Evolutionary conservation across 2,113 vertebrate species (phyloP), one percentile per base, ranked within the genome.

Genomic region (Hemichromis elongatus): DNA sequence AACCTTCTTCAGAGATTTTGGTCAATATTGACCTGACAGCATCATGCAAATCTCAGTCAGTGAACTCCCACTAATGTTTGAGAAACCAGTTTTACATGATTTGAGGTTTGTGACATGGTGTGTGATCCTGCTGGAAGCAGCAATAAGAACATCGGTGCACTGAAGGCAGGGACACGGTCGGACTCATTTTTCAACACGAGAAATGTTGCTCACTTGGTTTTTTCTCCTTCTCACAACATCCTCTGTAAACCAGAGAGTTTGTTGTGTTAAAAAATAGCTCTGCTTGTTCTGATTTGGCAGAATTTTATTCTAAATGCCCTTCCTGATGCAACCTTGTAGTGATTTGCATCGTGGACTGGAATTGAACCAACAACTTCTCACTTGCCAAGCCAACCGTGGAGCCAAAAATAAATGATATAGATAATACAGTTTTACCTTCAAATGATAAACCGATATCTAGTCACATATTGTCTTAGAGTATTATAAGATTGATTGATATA

Each of bases 321-420:
- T 53, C n/a, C 19, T 21, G 52, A 53, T n/a, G 9, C 0, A 1
- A 53, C 5, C 19, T n/a, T 52, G 18, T 18, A 52, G 52, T n/a
- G 52, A 53, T 53, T 53, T 53, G 9, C 10, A 21, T 11, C n/a
- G 19, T 53, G 19, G 9, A 53, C 52, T 6, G 19, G 19, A 11
- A 53, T 21, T 19, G 4, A 53, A 21, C 52, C 52, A 53, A 5
- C n/a, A 21, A 54, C 52, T 21, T 54, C 2, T 21, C 52, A 52
- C n/a, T n/a, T n/a, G n/a, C n/a, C n/a, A 54, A 1, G 21, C n/a
- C 52, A 54, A 54, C 9, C 11, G 21, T 53, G 18, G 18, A 52
- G 50, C 50, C 18, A 52, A 9, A 52, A n/a, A 52, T 52, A 52
- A 52, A 52, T 52, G 18, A 52, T 9, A 19, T 52, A 52, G 19